Base-by-base conservation (phyloP, 2,888 invertebrate genomes). In the Orthonychiurus folsomi region DNA sequence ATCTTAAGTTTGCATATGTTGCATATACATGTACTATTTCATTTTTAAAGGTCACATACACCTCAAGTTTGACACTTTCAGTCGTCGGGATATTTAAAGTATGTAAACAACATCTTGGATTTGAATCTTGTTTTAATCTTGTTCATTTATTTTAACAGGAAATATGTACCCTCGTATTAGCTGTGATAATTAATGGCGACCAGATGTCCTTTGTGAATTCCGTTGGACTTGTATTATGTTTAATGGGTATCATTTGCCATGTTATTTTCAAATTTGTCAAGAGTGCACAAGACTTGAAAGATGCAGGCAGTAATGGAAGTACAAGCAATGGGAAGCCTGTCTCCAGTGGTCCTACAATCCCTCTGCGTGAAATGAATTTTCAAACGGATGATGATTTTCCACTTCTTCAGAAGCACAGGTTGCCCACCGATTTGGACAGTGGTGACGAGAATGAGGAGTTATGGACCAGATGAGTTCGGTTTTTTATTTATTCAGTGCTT, bases 71-170 rank as follows among this genome's bases (percentile, higher is more conserved):
- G 61, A 97, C 97, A 0, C 80, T 99, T 53, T 92, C 94, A 24
- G 88, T 99, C 73, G 88, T 94, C 55, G 95, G 96, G 63, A 94
- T 99, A 76, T 88, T 95, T 76, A 99, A 99, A 86, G 95, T 93
- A 52, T n/a, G n/a, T n/a, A n/a, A n/a, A n/a, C n/a, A n/a, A n/a
- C n/a, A n/a, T n/a, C n/a, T n/a, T n/a, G n/a, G n/a, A n/a, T n/a
- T n/a, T n/a, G n/a, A n/a, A n/a, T n/a, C n/a, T n/a, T n/a, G n/a
- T n/a, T n/a, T n/a, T n/a, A n/a, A n/a, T n/a, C n/a, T n/a, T n/a
- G n/a, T n/a, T n/a, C n/a, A n/a, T n/a, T n/a, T n/a, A n/a, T 53
- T 37, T 69, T 81, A 81, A 18, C 79, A 95, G 93, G 97, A 99
- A 82, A 86, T 96, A 75, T 87, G 89, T 75, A 93, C 93, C 67